Evolutionary conservation across 2,888 invertebrate genomes (phyloP).

Genomic region (Ypsolopha scabrella): DNA sequence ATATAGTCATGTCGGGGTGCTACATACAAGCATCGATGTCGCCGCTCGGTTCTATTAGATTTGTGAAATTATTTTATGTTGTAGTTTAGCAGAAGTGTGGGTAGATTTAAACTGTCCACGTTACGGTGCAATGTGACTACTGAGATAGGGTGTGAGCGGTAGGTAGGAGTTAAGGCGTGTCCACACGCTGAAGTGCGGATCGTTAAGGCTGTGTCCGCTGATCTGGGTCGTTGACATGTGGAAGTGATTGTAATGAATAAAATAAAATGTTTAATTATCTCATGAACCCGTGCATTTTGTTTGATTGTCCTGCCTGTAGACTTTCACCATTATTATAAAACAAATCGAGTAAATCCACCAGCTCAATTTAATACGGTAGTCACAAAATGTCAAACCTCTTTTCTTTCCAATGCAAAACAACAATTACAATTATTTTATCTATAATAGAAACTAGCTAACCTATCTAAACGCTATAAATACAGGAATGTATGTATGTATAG

Average conservation of each 20-base stretch:
- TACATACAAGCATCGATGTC: not conserved
- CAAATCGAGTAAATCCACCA: slow-evolving; percentile 4
- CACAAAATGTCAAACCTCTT: slow-evolving; percentile 5
- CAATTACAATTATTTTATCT: not conserved
- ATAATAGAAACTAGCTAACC: not conserved
- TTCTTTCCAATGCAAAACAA: not conserved
- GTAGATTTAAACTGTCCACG: no score
- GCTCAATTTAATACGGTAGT: slow-evolving; percentile 6
- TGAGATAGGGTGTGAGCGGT: no score
- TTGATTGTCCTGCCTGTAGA: no score
- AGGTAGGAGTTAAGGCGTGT: no score
- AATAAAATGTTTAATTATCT: slow-evolving; percentile 2
- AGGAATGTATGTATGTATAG: no score
- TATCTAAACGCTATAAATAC: not conserved
- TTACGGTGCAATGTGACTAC: no score
- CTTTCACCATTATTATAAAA: not conserved
- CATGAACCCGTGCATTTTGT: not conserved
- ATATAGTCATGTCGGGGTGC: not conserved
- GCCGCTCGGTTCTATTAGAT: no score
- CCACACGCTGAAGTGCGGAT: no score
- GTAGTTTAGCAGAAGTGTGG: no score
- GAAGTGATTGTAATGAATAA: slow-evolving; percentile 1
- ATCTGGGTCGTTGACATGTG: not conserved
- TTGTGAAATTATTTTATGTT: no score
- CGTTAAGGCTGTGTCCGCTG: no score